Evolutionary conservation across 2,888 invertebrate genomes (phyloP).

Genomic region (Mesodorylaimus sp.): DNA sequence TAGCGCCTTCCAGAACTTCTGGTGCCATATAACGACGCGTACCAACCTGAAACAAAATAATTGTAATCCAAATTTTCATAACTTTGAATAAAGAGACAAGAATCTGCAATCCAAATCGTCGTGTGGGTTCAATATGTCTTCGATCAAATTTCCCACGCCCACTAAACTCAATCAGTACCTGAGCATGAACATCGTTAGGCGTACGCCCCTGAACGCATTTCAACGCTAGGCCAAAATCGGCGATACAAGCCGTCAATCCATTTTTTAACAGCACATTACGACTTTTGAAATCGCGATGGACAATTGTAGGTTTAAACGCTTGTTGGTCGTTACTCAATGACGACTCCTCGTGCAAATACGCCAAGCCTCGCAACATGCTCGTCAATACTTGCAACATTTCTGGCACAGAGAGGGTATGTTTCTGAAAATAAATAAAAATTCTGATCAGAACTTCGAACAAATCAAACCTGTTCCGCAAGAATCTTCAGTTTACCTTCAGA

Average conservation of each 20-base stretch:
- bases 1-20: constrained; percentile 58
- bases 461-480: background rate
- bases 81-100: too few relatives aligned
- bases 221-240: constrained; percentile 87
- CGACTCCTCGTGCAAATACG: constrained; percentile 81
- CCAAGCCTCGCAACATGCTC: constrained; percentile 68
- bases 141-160: too few relatives aligned
- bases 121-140: too few relatives aligned
- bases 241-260: constrained; percentile 61
- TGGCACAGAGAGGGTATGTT: constrained; percentile 63
- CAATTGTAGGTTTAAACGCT: constrained; percentile 62
- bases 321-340: constrained; percentile 42
- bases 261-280: constrained; percentile 66
- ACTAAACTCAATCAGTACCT: too few relatives aligned
- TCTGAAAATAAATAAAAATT: constrained; percentile 35
- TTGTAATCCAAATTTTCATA: too few relatives aligned
- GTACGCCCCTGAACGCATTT: constrained; percentile 70
- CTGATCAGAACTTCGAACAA: background rate
- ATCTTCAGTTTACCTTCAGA: constrained; percentile 44
- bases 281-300: constrained; percentile 91
- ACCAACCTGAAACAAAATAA: constrained; percentile 46
- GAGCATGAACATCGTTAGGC: constrained; percentile 82
- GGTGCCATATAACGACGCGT: constrained; percentile 80
- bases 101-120: too few relatives aligned
- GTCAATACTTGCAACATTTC: constrained; percentile 68